phyloP scores from a whole-genome alignment of 2,113 vertebrate species.

The Ammodramus savannarum region DNA sequence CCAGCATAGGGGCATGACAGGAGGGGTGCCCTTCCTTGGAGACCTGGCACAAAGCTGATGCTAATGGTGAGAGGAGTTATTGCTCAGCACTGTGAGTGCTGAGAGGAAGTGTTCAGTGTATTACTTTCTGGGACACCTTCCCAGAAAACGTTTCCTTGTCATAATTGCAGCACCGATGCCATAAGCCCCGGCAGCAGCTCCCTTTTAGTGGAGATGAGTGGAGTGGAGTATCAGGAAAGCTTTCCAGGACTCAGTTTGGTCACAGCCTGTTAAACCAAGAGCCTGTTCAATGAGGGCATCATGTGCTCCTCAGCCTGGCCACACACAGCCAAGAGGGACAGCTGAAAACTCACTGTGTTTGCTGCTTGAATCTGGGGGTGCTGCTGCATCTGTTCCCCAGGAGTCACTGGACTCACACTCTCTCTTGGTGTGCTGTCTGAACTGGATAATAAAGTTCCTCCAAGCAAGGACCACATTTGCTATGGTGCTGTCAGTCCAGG shows the following conservation, averaged over 20 bases:
- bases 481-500: background rate
- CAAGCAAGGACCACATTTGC: background rate
- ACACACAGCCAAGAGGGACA: background rate
- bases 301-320: background rate
- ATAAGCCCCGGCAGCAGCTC: background rate
- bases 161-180: background rate
- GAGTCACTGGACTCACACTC: rapidly evolving
- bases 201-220: background rate
- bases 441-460: background rate
- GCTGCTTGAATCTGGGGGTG: background rate
- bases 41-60: background rate
- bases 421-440: background rate
- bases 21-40: background rate
- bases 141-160: background rate
- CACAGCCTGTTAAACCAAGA: background rate
- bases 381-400: background rate
- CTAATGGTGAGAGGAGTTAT: background rate
- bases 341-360: background rate
- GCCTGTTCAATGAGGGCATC: background rate
- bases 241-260: background rate
- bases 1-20: rapidly evolving
- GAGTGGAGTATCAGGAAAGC: background rate
- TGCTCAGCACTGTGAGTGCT: background rate
- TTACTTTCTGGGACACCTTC: slow-evolving; percentile 21
- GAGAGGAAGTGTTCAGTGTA: background rate